Evolutionary conservation across 2,888 invertebrate genomes (phyloP).

Genomic region (Xanthorhoe spadicearia): DNA sequence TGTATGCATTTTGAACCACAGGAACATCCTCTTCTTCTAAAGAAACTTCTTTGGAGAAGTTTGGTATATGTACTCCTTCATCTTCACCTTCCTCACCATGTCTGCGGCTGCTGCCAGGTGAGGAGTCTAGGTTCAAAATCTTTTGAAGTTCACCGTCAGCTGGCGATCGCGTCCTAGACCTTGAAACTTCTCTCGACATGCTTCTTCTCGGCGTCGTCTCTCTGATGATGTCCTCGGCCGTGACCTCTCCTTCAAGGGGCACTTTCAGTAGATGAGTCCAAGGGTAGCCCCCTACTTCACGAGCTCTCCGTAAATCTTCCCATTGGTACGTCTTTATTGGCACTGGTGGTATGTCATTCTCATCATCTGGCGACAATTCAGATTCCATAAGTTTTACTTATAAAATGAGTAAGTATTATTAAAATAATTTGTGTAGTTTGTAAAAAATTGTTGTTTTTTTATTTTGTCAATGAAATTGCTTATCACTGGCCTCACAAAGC

Average conservation of each 20-base stretch:
- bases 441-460: conserved; percentile 31
- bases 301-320: conserved; percentile 90
- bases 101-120: conserved; percentile 80
- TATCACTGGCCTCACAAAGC: conserved; percentile 69
- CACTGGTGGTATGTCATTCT: conserved; percentile 85
- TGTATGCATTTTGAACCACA: conserved; percentile 52
- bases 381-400: conserved; percentile 81
- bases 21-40: conserved; percentile 79
- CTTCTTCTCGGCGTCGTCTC: conserved; percentile 77
- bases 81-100: conserved; percentile 78
- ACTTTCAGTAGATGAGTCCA: conserved; percentile 91
- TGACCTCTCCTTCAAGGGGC: conserved; percentile 81
- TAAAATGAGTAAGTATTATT: conserved; percentile 47
- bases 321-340: conserved; percentile 92
- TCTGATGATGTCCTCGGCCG: conserved; percentile 80
- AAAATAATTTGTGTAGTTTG: conserved; percentile 24
- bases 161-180: conserved; percentile 77
- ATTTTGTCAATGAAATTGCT: conserved; percentile 45
- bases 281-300: conserved; percentile 90
- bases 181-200: conserved; percentile 78
- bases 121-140: conserved; percentile 78
- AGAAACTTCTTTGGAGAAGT: conserved; percentile 79
- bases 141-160: conserved; percentile 68
- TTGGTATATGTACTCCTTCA: conserved; percentile 78
- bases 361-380: conserved; percentile 83